phyloP scores from a whole-genome alignment of 2,113 vertebrate species.

The Oreochromis aureus region DNA sequence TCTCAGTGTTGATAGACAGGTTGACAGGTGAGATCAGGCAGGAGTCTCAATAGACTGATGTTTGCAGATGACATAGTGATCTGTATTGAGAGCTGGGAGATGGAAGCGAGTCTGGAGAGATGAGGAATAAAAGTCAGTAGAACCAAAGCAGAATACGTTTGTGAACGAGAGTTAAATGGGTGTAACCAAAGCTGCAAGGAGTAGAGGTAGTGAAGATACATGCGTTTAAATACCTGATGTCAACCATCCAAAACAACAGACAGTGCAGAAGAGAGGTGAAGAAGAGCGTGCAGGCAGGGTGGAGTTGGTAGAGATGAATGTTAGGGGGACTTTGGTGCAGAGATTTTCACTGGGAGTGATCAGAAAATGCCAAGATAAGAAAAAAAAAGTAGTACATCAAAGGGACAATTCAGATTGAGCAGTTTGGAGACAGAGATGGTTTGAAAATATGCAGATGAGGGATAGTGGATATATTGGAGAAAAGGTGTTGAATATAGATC shows the following conservation, averaged over 20 bases:
- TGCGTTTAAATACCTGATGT: neutral
- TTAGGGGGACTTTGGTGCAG: no score
- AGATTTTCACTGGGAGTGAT: neutral
- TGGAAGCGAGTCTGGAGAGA: neutral
- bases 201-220: neutral
- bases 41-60: neutral
- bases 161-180: neutral
- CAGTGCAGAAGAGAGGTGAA: neutral
- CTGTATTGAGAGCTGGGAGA: neutral
- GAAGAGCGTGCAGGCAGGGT: neutral
- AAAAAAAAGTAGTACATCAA: neutral
- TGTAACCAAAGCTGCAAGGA: neutral
- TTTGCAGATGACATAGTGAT: neutral
- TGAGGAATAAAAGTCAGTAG: neutral
- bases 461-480: neutral
- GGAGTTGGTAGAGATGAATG: neutral
- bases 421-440: neutral
- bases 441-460: neutral
- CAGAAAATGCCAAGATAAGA: neutral
- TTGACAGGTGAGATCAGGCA: neutral
- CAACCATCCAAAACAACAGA: neutral
- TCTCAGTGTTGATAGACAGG: neutral
- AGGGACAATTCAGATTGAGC: neutral
- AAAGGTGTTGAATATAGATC: accelerated
- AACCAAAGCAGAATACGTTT: neutral